These are phyloP conservation scores for Onychorhynchus coronatus DNA, from an alignment of 2,113 vertebrate species.

Conservation along the genomic window DNA sequence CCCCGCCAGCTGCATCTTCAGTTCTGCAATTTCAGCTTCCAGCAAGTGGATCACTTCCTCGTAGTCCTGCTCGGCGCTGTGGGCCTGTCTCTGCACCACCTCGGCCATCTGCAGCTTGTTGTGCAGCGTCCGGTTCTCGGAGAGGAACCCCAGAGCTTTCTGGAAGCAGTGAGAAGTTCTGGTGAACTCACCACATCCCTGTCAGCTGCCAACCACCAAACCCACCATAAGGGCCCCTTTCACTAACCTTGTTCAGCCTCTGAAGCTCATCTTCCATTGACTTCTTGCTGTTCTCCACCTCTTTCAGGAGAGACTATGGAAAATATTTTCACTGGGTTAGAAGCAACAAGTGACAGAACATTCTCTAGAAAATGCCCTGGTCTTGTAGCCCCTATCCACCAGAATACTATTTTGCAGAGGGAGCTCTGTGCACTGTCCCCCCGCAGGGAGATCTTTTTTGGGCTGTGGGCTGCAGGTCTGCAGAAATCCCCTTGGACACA, in stretches of 20 bases:
- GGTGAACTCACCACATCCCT: not conserved
- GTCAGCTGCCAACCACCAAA: not conserved
- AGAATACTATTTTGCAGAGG: not conserved
- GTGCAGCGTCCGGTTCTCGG: constrained; percentile 81
- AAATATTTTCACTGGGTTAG: not conserved
- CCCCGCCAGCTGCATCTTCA: constrained; percentile 80
- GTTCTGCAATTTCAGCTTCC: constrained; percentile 87
- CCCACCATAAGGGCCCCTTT: not conserved
- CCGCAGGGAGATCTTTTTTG: not conserved
- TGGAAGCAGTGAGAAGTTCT: constrained; percentile 25
- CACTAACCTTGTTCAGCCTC: constrained; percentile 81
- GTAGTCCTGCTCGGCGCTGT: constrained; percentile 86
- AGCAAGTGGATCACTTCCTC: constrained; percentile 90
- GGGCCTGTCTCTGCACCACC: constrained; percentile 70
- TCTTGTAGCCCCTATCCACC: not conserved
- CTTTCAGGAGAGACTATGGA: constrained; percentile 79
- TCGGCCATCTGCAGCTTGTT: constrained; percentile 79
- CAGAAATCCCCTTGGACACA: not conserved
- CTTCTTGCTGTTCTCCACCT: constrained; percentile 84
- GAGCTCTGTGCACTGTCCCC: not conserved
- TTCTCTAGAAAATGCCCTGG: not conserved
- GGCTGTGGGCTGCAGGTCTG: not conserved
- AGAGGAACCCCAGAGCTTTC: constrained; percentile 80
- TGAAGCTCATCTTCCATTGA: constrained; percentile 84
- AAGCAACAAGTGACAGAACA: not conserved